Percentiles rank a stretch among this genome's conserved stretches.
Evolutionary conservation across 2,797 vertebrate genomes (phyloP).

Genomic region (Acanthurus lineatus): DNA sequence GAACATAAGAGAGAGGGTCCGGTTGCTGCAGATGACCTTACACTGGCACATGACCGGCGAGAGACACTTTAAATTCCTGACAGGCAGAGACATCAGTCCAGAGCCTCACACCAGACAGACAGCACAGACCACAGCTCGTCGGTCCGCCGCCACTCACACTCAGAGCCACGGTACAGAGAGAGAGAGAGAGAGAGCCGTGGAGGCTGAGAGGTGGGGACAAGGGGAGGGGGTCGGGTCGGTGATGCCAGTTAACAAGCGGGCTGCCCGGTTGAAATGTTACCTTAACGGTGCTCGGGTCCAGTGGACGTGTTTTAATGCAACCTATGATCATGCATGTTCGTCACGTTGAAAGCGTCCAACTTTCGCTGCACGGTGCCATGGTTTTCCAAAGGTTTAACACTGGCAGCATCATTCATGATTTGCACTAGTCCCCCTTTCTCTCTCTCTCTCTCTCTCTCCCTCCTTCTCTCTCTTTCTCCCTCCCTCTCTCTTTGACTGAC

Average conservation of each 20-base stretch:
- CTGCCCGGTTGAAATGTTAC: slow-evolving; percentile 35
- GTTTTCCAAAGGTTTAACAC: slow-evolving; percentile 31
- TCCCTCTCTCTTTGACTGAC: slow-evolving; percentile 42
- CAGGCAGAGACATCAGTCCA: slow-evolving; percentile 85
- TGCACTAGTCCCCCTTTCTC: slow-evolving; percentile 10
- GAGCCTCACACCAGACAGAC: slow-evolving; percentile 58
- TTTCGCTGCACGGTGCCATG: slow-evolving; percentile 20
- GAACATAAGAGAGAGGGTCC: slow-evolving; percentile 90
- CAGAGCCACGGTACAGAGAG: slow-evolving; percentile 16
- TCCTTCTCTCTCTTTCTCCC: slow-evolving; percentile 1
- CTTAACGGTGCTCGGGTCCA: slow-evolving; percentile 12
- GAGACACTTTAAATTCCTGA: slow-evolving; percentile 87
- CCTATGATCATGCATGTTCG: slow-evolving; percentile 29
- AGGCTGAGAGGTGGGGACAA: too few species aligned
- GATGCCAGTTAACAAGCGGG: slow-evolving; percentile 37
- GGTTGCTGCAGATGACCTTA: slow-evolving; percentile 90
- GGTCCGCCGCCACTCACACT: slow-evolving; percentile 62
- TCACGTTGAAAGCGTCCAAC: slow-evolving; percentile 9
- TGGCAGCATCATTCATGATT: slow-evolving; percentile 42
- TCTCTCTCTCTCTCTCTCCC: slow-evolving; percentile 11
- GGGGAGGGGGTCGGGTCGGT: slow-evolving; percentile 9
- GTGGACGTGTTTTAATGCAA: not conserved
- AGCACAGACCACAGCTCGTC: slow-evolving; percentile 68
- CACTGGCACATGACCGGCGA: slow-evolving; percentile 91
- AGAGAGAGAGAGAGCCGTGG: not conserved